phyloP scores from a whole-genome alignment of 2,113 vertebrate species.

The Motacilla tschutschensis region DNA sequence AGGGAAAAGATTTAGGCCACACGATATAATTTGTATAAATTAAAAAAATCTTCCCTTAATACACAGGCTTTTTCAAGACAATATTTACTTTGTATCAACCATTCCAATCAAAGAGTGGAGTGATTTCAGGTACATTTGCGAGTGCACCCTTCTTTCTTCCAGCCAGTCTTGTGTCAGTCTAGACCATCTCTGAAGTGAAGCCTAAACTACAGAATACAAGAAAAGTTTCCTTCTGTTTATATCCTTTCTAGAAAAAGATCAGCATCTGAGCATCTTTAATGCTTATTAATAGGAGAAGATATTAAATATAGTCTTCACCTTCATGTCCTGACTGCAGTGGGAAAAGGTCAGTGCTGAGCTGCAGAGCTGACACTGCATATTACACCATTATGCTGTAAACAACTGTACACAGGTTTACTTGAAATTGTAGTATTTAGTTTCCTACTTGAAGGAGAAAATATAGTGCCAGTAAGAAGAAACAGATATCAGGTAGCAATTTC shows the following conservation, averaged over 20 bases:
- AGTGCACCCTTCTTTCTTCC: background rate
- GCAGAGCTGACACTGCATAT: conserved; percentile 5
- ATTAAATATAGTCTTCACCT: conserved; percentile 10
- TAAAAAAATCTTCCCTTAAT: background rate
- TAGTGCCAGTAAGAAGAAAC: background rate
- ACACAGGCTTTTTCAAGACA: background rate
- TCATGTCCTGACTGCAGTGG: background rate
- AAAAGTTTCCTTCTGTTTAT: background rate
- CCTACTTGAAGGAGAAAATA: background rate
- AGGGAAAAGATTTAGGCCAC: background rate
- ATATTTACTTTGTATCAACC: background rate
- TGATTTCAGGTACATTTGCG: background rate
- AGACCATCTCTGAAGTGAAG: background rate
- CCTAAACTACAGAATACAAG: background rate
- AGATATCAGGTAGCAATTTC: background rate
- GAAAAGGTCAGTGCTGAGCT: background rate
- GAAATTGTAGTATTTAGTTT: background rate
- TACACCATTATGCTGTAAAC: background rate
- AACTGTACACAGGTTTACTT: background rate
- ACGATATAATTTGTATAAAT: conserved; percentile 14
- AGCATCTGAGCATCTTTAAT: background rate
- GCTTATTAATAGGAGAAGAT: background rate
- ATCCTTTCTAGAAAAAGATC: background rate
- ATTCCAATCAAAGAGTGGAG: background rate
- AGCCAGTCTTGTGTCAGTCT: background rate